Conservation (phyloP, 2,888 invertebrate genomes). For the Dryobota labecula region DNA sequence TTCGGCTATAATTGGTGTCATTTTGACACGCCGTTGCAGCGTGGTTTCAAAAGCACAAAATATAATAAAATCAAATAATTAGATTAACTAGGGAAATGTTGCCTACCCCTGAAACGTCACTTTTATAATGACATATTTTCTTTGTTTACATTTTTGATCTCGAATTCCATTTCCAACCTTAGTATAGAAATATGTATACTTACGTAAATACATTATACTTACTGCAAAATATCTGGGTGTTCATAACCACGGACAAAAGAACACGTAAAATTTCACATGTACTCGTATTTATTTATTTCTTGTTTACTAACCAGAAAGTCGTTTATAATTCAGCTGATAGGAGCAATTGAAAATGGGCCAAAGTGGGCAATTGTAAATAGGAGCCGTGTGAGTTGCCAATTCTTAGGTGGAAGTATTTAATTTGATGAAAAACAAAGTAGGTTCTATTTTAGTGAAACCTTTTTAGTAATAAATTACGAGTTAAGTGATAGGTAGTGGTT, state of each 20-base stretch:
- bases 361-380: constrained; percentile 24
- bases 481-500: background rate
- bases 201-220: too few relatives aligned
- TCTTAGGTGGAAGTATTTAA: background rate
- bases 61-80: too few relatives aligned
- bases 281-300: constrained; percentile 3
- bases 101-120: too few relatives aligned
- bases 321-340: constrained; percentile 16
- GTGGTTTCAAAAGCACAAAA: too few relatives aligned
- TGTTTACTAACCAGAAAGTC: constrained; percentile 1
- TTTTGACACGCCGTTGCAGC: too few relatives aligned
- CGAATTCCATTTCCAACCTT: too few relatives aligned
- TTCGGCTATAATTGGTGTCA: too few relatives aligned
- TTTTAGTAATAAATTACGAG: background rate
- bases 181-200: background rate
- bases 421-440: background rate
- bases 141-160: too few relatives aligned
- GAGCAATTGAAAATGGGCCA: constrained; percentile 44
- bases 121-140: too few relatives aligned
- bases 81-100: too few relatives aligned
- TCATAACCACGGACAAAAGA: background rate
- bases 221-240: background rate
- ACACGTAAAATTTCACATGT: background rate
- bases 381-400: constrained; percentile 30
- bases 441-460: background rate